phyloP scores from a whole-genome alignment of 2,888 invertebrate species.

The Patella pellucida region DNA sequence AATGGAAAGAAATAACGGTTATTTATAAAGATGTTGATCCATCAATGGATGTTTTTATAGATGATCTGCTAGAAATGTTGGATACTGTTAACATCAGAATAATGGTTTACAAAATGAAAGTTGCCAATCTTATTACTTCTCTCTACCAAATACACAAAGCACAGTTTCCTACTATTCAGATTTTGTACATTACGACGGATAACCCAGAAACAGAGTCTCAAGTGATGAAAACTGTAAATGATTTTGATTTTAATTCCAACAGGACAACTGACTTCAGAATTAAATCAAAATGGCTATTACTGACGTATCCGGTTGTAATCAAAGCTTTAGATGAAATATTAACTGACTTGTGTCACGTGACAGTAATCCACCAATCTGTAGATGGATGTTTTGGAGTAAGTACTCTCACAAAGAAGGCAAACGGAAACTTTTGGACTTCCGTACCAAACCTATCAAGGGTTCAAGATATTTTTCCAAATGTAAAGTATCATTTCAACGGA shows the following conservation, averaged over 20 bases:
- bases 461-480: constrained; percentile 13
- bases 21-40: too few species aligned
- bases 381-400: background rate
- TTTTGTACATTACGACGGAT: too few species aligned
- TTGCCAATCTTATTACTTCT: too few species aligned
- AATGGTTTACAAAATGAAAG: too few species aligned
- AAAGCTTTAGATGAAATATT: background rate
- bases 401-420: background rate
- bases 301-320: background rate
- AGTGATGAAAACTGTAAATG: background rate
- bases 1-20: too few species aligned
- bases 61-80: too few species aligned
- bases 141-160: too few species aligned
- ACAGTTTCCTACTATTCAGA: too few species aligned
- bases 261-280: constrained; percentile 14
- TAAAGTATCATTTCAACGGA: constrained; percentile 16
- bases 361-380: background rate
- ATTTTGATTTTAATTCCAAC: constrained; percentile 12
- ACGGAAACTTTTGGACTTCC: background rate
- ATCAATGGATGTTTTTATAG: too few species aligned
- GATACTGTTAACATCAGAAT: too few species aligned
- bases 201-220: background rate
- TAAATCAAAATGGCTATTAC: constrained; percentile 13
- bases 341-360: background rate
- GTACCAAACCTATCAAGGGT: background rate